Base-by-base conservation (phyloP, 2,888 invertebrate genomes). In the Spicauda simplicius region DNA sequence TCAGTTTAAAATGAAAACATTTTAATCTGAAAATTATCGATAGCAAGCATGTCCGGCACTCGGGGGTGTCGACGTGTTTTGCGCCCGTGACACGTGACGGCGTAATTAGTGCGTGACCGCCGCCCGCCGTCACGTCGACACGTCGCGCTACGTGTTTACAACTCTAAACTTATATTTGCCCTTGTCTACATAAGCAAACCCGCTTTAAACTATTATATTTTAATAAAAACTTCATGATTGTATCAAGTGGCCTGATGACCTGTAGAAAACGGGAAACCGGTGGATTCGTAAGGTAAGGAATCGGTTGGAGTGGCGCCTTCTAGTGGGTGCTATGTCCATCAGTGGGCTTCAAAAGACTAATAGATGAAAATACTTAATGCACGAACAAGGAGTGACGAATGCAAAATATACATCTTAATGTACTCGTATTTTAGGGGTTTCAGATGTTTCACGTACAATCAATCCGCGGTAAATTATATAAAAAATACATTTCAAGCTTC, bases 401-500 rank as follows among this genome's bases (percentile, higher is more conserved):
- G 48, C 48, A 3, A 12, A 69, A 60, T 59, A 10, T 68, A 64
- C 66, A 30, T 68, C 14, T 48, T 18, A 53, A 55, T 10, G 25
- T 25, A 25, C 7, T 14, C 50, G 16, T 48, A 37, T 33, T 11
- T 20, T 37, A 69, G 37, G 54, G 25, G 55, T 78, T 84, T 86
- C 83, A 85, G 82, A 84, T 84, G 84, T 81, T 81, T 79, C 78
- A 77, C 80, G 76, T 80, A 75, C 82, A 90, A 93, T 93, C 93
- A 91, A 88, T 91, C 80, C 89, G 88, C 79, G 87, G 88, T 89
- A 93, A 93, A 93, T 93, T 93, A 92, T 91, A 93, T 93, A 93
- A 93, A 93, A 93, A 93, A 93, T 91, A 93, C 93, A 93, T 93
- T 93, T 93, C 93, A 93, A 87, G 93, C 93, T 86, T 88, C 88